Conservation (phyloP, 2,113 vertebrate species). For the Pycnonotus jocosus region DNA sequence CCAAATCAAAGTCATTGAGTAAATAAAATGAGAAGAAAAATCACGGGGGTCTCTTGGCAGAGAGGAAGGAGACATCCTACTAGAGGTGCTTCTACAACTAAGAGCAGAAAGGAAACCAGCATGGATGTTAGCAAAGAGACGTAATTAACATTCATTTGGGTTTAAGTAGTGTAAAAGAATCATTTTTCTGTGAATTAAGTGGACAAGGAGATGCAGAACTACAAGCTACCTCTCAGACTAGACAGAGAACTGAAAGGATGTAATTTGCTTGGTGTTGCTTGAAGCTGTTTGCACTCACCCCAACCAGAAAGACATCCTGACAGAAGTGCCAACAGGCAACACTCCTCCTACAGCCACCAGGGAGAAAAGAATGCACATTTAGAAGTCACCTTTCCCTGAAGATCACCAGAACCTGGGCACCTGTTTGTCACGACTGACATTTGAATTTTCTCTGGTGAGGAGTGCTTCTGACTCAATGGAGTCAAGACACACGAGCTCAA, state of each 20-base stretch:
- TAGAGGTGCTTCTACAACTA: slow-evolving; percentile 27
- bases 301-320: slow-evolving; percentile 72
- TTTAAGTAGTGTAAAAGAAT: slow-evolving; percentile 34
- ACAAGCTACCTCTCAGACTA: slow-evolving; percentile 44
- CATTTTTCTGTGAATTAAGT: slow-evolving; percentile 54
- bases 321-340: slow-evolving; percentile 68
- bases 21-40: background rate
- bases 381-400: background rate
- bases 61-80: slow-evolving; percentile 10
- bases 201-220: slow-evolving; percentile 36
- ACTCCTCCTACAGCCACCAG: slow-evolving; percentile 63
- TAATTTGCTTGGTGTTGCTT: slow-evolving; percentile 6
- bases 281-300: slow-evolving; percentile 61
- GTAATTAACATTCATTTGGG: slow-evolving; percentile 49
- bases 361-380: slow-evolving; percentile 65
- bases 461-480: background rate
- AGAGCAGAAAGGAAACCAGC: slow-evolving; percentile 32
- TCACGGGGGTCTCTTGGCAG: slow-evolving; percentile 9
- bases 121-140: slow-evolving; percentile 53
- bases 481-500: background rate
- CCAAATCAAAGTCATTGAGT: background rate
- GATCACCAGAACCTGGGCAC: background rate
- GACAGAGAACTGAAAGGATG: background rate
- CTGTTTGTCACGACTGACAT: background rate
- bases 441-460: slow-evolving; percentile 35